Base-by-base conservation (phyloP, 2,797 vertebrate species). In the Molossus molossus region DNA sequence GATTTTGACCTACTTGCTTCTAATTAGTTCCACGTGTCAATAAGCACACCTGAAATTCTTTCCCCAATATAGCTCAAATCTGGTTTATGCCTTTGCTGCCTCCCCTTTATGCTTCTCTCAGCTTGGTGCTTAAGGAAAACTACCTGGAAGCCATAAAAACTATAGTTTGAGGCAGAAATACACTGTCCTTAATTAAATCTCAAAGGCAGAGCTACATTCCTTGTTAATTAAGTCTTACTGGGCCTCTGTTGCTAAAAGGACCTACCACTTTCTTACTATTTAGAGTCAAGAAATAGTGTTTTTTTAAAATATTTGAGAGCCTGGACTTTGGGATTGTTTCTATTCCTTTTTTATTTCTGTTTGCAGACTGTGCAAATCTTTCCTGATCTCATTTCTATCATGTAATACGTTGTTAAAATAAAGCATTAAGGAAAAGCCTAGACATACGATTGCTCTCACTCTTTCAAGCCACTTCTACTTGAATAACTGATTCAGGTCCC, bases 271-370 rank as follows among this genome's bases (percentile, higher is more conserved):
- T 40, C 65, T 58, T 82, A 69, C 21, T 75, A 8, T 76, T 40
- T n/a, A n/a, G 27, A 25, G 8, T 53, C 21, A 20, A 76, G 58
- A 94, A 58, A 94, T 23, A 77, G 18, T 18, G 73, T 1, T 1
- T 53, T 93, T 94, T 93, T 23, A 37, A 53, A 77, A 88, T 14
- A 55, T 89, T 91, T 72, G 50, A 87, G 11, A 81, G 14, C 23
- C 48, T 13, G 23, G 1, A 57, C 60, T 67, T 94, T 33, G 72
- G 14, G 14, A 55, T 53, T 84, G 12, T 84, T 94, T 85, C 20
- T 37, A 40, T 65, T 90, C 15, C 3, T n/a, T 72, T 72, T 84
- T 91, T 60, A 69, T 60, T 89, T 77, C 50, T 67, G 3, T 15
- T 67, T 84, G 9, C 45, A 81, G 53, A 55, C 20, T 62, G 60